Evolutionary conservation across 2,797 vertebrate genomes (phyloP).

Genomic region (Stomatorhinus walkeri): DNA sequence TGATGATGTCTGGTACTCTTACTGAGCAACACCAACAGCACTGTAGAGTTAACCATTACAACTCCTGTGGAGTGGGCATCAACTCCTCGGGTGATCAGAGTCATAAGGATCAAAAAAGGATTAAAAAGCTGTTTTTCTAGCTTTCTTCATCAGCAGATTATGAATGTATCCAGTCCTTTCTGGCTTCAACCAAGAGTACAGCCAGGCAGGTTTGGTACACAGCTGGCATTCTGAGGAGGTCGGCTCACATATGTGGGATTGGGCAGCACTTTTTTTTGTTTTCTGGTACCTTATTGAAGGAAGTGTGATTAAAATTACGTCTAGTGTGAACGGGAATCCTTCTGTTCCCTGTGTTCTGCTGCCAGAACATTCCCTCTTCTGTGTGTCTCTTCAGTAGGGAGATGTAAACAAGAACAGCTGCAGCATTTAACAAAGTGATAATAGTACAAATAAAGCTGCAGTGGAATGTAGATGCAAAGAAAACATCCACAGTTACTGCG

Average conservation of each 20-base stretch:
- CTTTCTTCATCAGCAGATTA: not conserved
- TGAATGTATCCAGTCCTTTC: not conserved
- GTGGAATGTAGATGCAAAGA: not conserved
- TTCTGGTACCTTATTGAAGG: not conserved
- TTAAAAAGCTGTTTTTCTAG: not conserved
- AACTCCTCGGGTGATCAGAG: not conserved
- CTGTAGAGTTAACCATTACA: not conserved
- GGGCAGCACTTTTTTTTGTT: slow-evolving; percentile 58
- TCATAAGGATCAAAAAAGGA: not conserved
- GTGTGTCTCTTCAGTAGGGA: not conserved
- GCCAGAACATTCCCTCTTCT: not conserved
- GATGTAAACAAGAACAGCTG: not conserved
- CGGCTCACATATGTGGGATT: slow-evolving; percentile 77
- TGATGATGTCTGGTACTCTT: not conserved
- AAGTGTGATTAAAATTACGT: not conserved
- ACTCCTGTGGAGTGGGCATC: not conserved
- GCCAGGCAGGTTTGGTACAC: not conserved
- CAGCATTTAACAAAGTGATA: not conserved
- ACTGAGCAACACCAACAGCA: not conserved
- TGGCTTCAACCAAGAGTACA: not conserved
- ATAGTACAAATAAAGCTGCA: not conserved
- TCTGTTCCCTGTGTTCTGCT: not conserved
- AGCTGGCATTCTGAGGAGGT: too few relatives aligned
- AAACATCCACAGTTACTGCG: not conserved
- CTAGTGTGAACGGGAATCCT: not conserved